These are phyloP conservation scores for Mya arenaria DNA, from an alignment of 1,140 invertebrate species.

Conservation along the genomic window DNA sequence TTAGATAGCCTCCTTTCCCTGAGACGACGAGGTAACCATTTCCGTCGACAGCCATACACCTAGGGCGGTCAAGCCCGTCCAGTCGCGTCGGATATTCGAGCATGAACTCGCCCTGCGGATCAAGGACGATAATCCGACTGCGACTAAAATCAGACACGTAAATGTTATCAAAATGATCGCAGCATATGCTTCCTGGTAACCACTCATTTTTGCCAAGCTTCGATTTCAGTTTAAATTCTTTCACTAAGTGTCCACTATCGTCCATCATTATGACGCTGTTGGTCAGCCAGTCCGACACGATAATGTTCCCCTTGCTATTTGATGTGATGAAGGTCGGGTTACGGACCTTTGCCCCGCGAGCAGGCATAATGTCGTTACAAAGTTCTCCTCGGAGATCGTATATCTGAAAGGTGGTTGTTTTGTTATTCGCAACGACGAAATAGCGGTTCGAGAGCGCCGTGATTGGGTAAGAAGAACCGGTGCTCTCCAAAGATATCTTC, in stretches of 20 bases:
- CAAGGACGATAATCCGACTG: constrained; percentile 46
- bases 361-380: constrained; percentile 32
- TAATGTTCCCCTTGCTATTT: constrained; percentile 49
- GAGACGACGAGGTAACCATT: constrained; percentile 43
- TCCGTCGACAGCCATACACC: constrained; percentile 43
- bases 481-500: constrained; percentile 52
- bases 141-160: constrained; percentile 50
- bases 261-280: constrained; percentile 51
- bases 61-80: constrained; percentile 42
- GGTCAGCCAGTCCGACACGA: constrained; percentile 50
- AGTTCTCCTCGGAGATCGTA: constrained; percentile 46
- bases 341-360: constrained; percentile 42
- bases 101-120: constrained; percentile 50
- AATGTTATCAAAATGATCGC: constrained; percentile 54
- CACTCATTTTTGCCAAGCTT: constrained; percentile 35
- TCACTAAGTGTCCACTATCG: constrained; percentile 34
- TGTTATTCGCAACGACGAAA: constrained; percentile 49
- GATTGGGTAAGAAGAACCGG: constrained; percentile 44
- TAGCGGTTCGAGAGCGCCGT: constrained; percentile 30
- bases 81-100: constrained; percentile 40
- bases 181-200: constrained; percentile 48
- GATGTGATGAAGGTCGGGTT: constrained; percentile 46
- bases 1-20: constrained; percentile 47
- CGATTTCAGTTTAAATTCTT: constrained; percentile 46
- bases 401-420: constrained; percentile 39